Evolutionary conservation across 2,888 invertebrate species (phyloP).

Genomic region (Ectemnius continuus): DNA sequence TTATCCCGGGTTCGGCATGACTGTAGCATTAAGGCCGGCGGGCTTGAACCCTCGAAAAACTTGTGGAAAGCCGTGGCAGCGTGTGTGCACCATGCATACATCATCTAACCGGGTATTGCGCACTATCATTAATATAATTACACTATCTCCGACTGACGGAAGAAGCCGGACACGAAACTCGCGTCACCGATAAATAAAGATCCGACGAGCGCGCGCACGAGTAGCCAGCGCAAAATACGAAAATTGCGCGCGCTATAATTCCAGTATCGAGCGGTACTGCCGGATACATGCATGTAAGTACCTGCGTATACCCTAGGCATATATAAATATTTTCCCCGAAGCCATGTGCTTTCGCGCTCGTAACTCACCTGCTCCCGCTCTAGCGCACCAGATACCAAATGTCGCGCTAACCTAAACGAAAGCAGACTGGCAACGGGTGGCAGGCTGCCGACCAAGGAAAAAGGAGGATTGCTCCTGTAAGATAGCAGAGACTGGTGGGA

Average conservation of each 20-base stretch:
- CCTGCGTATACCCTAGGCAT: constrained; percentile 15
- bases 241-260: constrained; percentile 12
- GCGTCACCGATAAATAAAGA: constrained; percentile 10
- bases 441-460: not conserved
- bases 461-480: not conserved
- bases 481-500: not conserved
- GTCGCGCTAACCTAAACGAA: not conserved
- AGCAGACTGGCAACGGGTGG: not conserved
- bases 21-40: not conserved
- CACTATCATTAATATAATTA: constrained; percentile 37
- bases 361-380: constrained; percentile 17
- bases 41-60: not conserved
- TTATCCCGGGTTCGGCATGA: constrained; percentile 33
- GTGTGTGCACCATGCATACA: constrained; percentile 4
- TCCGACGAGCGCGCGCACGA: not conserved
- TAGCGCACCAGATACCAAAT: not conserved
- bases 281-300: too few relatives aligned
- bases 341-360: constrained; percentile 25
- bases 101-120: constrained; percentile 17
- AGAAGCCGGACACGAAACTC: not conserved
- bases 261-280: constrained; percentile 22
- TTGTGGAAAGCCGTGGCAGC: not conserved
- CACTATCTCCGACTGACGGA: constrained; percentile 4
- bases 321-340: constrained; percentile 26
- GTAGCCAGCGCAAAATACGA: constrained; percentile 15